Conservation (phyloP, 2,888 invertebrate species). For the Lobophora halterata region DNA sequence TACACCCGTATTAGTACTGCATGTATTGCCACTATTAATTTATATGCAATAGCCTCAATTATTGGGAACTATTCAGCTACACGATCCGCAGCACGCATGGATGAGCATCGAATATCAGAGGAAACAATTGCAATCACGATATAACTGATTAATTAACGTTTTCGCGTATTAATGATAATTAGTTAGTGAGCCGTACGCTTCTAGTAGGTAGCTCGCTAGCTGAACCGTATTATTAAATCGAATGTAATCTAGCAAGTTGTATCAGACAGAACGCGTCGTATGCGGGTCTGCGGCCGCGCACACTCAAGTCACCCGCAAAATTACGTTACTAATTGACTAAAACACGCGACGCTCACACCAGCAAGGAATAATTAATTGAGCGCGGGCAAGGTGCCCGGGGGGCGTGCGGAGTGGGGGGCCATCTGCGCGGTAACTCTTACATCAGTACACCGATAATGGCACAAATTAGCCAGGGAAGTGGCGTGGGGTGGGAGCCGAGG, state of each 20-base stretch:
- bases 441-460: conserved; percentile 81
- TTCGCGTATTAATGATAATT: conserved; percentile 30
- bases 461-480: conserved; percentile 79
- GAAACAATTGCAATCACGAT: conserved; percentile 43
- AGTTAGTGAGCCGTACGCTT: conserved; percentile 26
- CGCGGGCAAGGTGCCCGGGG: conserved; percentile 59
- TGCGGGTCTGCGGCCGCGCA: conserved; percentile 64
- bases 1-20: conserved; percentile 55
- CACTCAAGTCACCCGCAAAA: conserved; percentile 80
- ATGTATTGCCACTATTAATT: conserved; percentile 71
- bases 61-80: conserved; percentile 56
- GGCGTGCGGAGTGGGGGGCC: conserved; percentile 55
- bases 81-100: conserved; percentile 41
- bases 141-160: conserved; percentile 42
- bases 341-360: conserved; percentile 81
- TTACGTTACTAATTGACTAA: conserved; percentile 81
- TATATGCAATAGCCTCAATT: conserved; percentile 74
- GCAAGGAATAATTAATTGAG: conserved; percentile 80
- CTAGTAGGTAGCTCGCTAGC: conserved; percentile 12
- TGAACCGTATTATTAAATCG: conserved; percentile 22
- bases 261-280: conserved; percentile 56
- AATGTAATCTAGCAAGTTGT: conserved; percentile 43
- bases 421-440: conserved; percentile 80
- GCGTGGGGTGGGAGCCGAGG: conserved; percentile 57
- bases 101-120: conserved; percentile 31